These are phyloP conservation scores for Monopterus albus DNA, from an alignment of 2,113 vertebrate species.

Conservation along the genomic window DNA sequence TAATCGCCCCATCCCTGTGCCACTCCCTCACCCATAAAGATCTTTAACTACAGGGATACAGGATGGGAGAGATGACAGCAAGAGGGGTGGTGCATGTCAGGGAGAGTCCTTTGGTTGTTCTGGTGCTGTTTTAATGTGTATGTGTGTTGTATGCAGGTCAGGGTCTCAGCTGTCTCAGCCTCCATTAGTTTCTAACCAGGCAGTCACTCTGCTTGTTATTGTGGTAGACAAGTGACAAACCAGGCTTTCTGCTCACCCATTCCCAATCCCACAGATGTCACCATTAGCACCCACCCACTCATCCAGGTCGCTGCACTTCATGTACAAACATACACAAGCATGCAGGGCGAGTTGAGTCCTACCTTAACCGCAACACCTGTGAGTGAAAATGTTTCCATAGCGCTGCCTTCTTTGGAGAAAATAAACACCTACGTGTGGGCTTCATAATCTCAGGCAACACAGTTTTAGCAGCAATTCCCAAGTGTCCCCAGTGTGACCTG, in stretches of 20 bases:
- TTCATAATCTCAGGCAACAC: conserved; percentile 11
- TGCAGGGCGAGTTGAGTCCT: background rate
- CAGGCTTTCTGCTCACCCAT: conserved; percentile 23
- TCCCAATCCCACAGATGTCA: conserved; percentile 49
- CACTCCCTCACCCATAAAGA: conserved; percentile 75
- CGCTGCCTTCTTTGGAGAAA: conserved; percentile 12
- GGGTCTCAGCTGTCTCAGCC: conserved; percentile 77
- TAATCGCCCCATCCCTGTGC: conserved; percentile 50
- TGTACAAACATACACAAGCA: conserved; percentile 18
- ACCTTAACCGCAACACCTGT: conserved; percentile 44
- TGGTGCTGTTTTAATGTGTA: conserved; percentile 33
- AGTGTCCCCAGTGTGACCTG: conserved; percentile 47
- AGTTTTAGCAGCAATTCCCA: conserved; percentile 56
- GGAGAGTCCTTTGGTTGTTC: conserved; percentile 45
- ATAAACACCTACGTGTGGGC: conserved; percentile 5
- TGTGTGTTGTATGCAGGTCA: conserved; percentile 37
- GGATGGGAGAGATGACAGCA: conserved; percentile 58
- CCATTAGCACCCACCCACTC: conserved; percentile 46
- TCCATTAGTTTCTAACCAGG: conserved; percentile 82
- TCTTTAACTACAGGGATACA: conserved; percentile 75
- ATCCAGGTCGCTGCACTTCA: conserved; percentile 8
- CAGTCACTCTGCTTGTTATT: conserved; percentile 75
- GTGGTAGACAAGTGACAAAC: conserved; percentile 62
- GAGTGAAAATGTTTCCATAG: background rate
- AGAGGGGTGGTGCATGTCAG: conserved; percentile 44